A percentile compares a stretch with the other conserved stretches of the same genome.
phyloP scores from a whole-genome alignment of 2,113 vertebrate species.

The Barbus barbus region DNA sequence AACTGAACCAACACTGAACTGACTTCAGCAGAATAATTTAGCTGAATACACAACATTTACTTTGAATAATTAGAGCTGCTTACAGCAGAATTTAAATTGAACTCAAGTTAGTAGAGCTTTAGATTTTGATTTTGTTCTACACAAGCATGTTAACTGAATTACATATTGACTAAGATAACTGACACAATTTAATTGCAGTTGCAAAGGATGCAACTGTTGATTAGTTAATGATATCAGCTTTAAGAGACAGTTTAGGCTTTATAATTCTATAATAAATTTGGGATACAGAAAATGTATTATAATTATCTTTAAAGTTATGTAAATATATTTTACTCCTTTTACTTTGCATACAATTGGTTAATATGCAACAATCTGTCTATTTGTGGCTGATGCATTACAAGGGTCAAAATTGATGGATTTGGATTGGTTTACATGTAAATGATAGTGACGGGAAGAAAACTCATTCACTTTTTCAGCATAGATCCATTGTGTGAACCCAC shows the following conservation, averaged over 20 bases:
- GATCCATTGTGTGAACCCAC: slow-evolving; percentile 14
- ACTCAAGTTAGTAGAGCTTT: too few species aligned
- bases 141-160: too few species aligned
- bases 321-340: not conserved
- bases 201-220: too few species aligned
- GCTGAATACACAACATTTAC: not conserved
- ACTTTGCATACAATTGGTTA: not conserved
- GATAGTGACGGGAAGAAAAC: not conserved
- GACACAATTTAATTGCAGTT: too few species aligned
- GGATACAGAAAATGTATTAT: too few species aligned
- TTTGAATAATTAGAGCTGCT: not conserved
- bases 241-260: too few species aligned
- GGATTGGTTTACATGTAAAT: not conserved
- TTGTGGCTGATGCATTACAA: not conserved
- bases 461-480: not conserved
- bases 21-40: not conserved
- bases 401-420: not conserved
- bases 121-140: too few species aligned
- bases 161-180: too few species aligned
- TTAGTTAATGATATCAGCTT: too few species aligned
- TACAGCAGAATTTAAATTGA: not conserved
- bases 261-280: too few species aligned
- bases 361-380: too few species aligned
- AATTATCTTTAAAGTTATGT: too few species aligned
- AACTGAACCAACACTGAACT: not conserved